Conservation (phyloP, 2,797 vertebrate species). For the Threskiornis aethiopicus region DNA sequence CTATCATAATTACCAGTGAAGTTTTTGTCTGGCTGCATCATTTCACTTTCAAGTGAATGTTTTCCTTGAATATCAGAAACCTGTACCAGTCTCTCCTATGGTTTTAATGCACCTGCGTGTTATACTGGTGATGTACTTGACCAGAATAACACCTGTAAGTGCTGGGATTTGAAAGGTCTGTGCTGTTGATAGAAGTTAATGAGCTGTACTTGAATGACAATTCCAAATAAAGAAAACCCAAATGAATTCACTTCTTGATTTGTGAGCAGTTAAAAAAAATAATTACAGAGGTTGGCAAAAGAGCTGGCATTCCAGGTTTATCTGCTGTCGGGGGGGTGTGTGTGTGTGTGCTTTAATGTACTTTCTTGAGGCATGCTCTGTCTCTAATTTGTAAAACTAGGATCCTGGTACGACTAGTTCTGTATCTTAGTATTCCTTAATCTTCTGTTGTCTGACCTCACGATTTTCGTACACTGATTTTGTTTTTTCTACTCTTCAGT, state of each 20-base stretch:
- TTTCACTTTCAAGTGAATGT: not conserved
- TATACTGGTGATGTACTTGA: not conserved
- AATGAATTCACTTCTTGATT: not conserved
- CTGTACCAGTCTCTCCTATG: not conserved
- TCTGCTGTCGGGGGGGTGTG: not conserved
- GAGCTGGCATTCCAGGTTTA: slow-evolving; percentile 7
- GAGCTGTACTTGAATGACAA: not conserved
- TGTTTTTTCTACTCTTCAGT: not conserved
- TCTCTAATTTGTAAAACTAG: slow-evolving; percentile 25
- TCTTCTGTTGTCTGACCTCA: slow-evolving; percentile 55
- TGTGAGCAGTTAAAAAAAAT: not conserved
- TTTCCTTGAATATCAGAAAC: not conserved
- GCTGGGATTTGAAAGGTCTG: not conserved
- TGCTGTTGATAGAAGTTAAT: not conserved
- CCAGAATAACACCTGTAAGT: not conserved
- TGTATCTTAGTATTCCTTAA: slow-evolving; percentile 37
- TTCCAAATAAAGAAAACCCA: not conserved
- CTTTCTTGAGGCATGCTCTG: not conserved
- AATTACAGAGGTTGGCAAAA: not conserved
- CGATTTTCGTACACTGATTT: not conserved
- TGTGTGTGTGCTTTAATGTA: not conserved
- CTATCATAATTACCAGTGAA: not conserved
- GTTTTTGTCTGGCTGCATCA: not conserved
- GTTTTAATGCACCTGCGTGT: not conserved
- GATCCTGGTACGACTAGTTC: slow-evolving; percentile 40